phyloP scores from a whole-genome alignment of 2,797 vertebrate genomes.

The Okamejei kenojei region DNA sequence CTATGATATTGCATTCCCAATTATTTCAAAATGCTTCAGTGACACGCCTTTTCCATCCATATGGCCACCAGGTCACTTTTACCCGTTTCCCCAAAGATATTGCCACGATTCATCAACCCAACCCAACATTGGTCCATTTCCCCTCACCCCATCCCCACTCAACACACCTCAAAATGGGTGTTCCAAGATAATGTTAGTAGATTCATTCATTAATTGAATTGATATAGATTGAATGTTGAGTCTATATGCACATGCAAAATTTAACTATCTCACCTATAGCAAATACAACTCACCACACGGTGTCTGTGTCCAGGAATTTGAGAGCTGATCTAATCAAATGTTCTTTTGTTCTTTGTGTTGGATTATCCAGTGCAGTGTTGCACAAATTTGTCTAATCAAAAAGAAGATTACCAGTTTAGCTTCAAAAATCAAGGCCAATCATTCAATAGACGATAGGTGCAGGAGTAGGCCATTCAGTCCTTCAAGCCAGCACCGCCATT shows the following conservation, averaged over 20 bases:
- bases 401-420: not conserved
- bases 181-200: not conserved
- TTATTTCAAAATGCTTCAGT: not conserved
- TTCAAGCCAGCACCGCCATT: too few relatives aligned
- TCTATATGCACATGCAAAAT: not conserved
- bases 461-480: too few relatives aligned
- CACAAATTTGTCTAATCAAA: conserved; percentile 78
- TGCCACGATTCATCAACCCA: not conserved
- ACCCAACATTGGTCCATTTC: too few relatives aligned
- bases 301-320: conserved; percentile 93
- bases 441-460: too few relatives aligned
- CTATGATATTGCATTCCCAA: not conserved
- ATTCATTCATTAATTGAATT: not conserved
- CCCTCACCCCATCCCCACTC: too few relatives aligned
- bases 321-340: conserved; percentile 78
- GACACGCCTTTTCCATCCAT: not conserved
- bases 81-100: not conserved
- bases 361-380: conserved; percentile 91
- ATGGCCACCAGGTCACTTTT: not conserved
- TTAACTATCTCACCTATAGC: not conserved
- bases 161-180: too few relatives aligned
- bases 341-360: conserved; percentile 70
- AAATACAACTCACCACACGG: conserved; percentile 70
- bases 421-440: not conserved
- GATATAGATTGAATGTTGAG: not conserved